phyloP scores from a whole-genome alignment of 2,888 invertebrate species.

The Archips crataeganus region DNA sequence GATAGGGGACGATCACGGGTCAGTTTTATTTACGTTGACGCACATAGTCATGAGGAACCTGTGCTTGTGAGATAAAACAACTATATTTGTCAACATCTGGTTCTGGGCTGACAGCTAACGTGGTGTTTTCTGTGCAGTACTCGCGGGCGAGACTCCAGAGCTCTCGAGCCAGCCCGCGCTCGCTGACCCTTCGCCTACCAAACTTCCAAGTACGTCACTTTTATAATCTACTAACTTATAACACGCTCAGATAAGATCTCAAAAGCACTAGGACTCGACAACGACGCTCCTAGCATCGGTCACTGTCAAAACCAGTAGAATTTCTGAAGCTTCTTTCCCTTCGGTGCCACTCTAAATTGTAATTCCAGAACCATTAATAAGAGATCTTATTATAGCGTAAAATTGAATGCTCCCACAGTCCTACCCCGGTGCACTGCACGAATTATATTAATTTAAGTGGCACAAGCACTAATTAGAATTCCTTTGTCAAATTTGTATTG shows the following conservation, averaged over 20 bases:
- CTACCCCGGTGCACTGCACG: slow-evolving; percentile 54
- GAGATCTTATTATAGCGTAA: slow-evolving; percentile 75
- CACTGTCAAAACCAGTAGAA: background rate
- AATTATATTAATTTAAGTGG: slow-evolving; percentile 44
- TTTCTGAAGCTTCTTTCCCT: background rate
- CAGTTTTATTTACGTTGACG: too few species aligned
- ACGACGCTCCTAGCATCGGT: background rate
- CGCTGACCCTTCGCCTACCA: slow-evolving; percentile 86
- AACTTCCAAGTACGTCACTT: slow-evolving; percentile 86
- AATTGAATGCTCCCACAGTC: slow-evolving; percentile 39
- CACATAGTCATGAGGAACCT: too few species aligned
- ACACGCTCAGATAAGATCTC: slow-evolving; percentile 76
- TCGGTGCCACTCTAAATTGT: slow-evolving; percentile 8
- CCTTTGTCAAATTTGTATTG: slow-evolving; percentile 21
- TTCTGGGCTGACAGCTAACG: slow-evolving; percentile 52
- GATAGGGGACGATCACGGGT: too few species aligned
- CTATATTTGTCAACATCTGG: background rate
- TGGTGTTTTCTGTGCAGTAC: slow-evolving; percentile 82
- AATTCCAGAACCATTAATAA: slow-evolving; percentile 43
- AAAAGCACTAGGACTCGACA: slow-evolving; percentile 10
- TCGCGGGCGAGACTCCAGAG: slow-evolving; percentile 77
- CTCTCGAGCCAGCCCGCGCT: slow-evolving; percentile 81
- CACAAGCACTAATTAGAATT: slow-evolving; percentile 37
- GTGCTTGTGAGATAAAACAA: too few species aligned
- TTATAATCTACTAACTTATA: slow-evolving; percentile 49